Percentiles rank a stretch among this genome's conserved stretches.
phyloP scores from a whole-genome alignment of 2,888 invertebrate species.

The Caenorhabditis sulstoni region DNA sequence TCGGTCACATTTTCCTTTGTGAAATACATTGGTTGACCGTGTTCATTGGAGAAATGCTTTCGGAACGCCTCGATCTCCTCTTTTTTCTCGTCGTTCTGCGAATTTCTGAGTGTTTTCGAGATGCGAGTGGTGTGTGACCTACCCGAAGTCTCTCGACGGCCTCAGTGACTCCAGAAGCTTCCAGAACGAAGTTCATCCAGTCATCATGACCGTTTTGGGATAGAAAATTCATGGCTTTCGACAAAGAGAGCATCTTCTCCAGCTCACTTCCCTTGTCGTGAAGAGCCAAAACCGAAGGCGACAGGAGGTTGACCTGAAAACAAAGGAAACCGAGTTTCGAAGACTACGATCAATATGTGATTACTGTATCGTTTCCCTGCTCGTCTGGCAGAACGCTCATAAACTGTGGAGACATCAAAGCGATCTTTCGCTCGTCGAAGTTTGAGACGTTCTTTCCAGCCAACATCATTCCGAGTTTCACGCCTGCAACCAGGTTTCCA shows the following conservation, averaged over 20 bases:
- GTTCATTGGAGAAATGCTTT: constrained; percentile 47
- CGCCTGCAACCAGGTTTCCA: constrained; percentile 48
- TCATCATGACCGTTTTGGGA: constrained; percentile 64
- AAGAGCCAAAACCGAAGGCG: constrained; percentile 75
- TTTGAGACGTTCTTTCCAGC: constrained; percentile 73
- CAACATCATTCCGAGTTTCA: constrained; percentile 74
- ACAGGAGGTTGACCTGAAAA: constrained; percentile 72
- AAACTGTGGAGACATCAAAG: constrained; percentile 74
- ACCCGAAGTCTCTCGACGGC: constrained; percentile 63
- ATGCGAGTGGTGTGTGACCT: too few species aligned
- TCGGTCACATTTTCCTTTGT: constrained; percentile 62
- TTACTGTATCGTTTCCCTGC: constrained; percentile 59
- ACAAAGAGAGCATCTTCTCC: constrained; percentile 49
- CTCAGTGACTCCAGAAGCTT: constrained; percentile 76
- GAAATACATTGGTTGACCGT: constrained; percentile 63
- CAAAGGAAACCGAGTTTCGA: constrained; percentile 23
- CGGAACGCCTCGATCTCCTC: constrained; percentile 58
- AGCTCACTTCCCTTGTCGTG: constrained; percentile 68
- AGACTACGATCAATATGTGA: too few species aligned
- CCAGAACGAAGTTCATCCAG: constrained; percentile 78
- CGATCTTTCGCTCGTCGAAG: constrained; percentile 75
- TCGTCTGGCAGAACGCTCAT: constrained; percentile 75
- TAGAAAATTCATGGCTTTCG: constrained; percentile 52
- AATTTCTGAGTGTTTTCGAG: too few species aligned
- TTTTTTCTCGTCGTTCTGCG: constrained; percentile 41